A percentile compares a stretch with the other conserved stretches of the same genome.
Conservation (phyloP, 2,888 invertebrate genomes). For the Willowsia nigromaculata region DNA sequence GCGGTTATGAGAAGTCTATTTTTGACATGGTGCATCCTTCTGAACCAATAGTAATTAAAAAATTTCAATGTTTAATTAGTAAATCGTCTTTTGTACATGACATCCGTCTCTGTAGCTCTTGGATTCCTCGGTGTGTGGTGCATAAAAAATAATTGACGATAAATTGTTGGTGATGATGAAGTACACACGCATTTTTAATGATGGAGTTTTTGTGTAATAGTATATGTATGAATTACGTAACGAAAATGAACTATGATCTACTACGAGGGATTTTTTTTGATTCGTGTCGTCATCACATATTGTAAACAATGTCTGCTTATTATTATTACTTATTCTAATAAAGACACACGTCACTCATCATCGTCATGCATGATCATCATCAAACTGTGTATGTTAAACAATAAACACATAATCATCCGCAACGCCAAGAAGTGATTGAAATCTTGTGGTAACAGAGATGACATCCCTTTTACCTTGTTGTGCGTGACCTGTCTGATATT, state of each 20-base stretch:
- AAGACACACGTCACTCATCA: conserved; percentile 22
- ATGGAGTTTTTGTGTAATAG: not conserved
- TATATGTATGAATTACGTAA: not conserved
- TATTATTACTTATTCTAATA: not conserved
- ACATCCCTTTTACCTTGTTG: not conserved
- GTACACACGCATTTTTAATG: conserved; percentile 5
- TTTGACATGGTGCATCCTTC: no score
- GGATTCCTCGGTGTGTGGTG: not conserved
- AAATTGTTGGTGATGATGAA: not conserved
- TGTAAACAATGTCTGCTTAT: not conserved
- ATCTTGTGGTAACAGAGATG: not conserved
- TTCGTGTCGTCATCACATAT: not conserved
- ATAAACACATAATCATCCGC: not conserved
- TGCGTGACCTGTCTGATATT: not conserved
- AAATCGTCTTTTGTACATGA: no score
- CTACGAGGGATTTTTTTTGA: not conserved
- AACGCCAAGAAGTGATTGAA: not conserved
- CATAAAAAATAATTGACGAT: not conserved
- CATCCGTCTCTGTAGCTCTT: not conserved
- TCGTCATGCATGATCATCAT: not conserved
- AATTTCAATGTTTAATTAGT: no score
- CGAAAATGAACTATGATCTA: not conserved
- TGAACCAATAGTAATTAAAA: no score
- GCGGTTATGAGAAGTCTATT: no score
- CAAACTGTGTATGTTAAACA: not conserved